Base-by-base conservation (phyloP, 2,113 vertebrate species). In the Xiphorhynchus elegans region DNA sequence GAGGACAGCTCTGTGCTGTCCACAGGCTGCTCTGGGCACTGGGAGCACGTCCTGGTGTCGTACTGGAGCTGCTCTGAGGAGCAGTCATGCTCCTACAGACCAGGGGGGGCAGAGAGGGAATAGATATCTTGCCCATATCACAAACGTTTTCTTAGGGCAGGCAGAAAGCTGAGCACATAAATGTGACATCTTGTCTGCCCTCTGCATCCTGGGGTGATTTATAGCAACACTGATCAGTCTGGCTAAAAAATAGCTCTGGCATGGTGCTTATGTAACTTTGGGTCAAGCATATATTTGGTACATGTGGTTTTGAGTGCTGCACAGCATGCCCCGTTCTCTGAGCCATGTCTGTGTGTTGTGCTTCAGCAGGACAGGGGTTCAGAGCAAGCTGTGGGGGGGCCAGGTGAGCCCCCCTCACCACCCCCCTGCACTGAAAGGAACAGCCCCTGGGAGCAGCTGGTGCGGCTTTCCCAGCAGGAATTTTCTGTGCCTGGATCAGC, bases 161-260 rank as follows among this genome's bases (percentile, higher is more conserved):
- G 42, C 56, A 49, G 70, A 73, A 70, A 83, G 63, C 88, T 70
- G 85, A 92, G 79, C 35, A 15, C 76, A 33, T 74, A 55, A 81
- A 91, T 25, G 64, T 69, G 88, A 80, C 74, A 55, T 80, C 72
- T 92, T 81, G 73, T 88, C 83, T 96, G 92, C 75, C 76, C 76
- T 59, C 79, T 86, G 86, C 44, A 2, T 66, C 11, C 59, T 6
- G 8, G 68, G 33, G 72, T 88, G 93, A 83, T 88, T 92, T 94
- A 92, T 81, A 86, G 90, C 75, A 52, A 7, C 7, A 1, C 55
- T 78, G 82, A 80, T 59, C 85, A 68, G 87, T 49, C 59, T 83
- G 68, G 19, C 78, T 91, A 4, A 85, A 92, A 93, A 93, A 83
- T 18, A 85, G 78, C 88, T 94, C 85, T 78, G 59, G 47, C n/a